phyloP scores from a whole-genome alignment of 2,797 vertebrate species.

The Lutra lutra region DNA sequence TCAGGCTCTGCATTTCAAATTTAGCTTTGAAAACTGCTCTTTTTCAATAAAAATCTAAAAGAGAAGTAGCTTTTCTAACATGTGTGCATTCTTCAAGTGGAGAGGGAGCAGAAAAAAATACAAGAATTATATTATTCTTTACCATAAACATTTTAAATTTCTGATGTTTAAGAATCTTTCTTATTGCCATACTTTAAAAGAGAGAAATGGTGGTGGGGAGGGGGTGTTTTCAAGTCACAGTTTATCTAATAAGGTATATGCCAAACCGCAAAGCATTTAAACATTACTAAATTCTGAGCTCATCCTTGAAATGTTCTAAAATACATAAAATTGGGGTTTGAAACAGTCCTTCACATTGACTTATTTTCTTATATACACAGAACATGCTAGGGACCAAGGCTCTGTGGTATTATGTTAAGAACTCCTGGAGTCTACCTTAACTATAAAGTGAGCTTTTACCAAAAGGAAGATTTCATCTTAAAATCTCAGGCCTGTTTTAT shows the following conservation, averaged over 20 bases:
- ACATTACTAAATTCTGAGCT: constrained; percentile 78
- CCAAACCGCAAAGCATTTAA: constrained; percentile 78
- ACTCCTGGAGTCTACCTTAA: constrained; percentile 84
- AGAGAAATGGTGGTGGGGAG: background rate
- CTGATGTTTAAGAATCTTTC: constrained; percentile 67
- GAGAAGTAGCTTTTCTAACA: constrained; percentile 76
- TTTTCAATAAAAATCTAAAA: constrained; percentile 79
- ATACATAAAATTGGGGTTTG: constrained; percentile 81
- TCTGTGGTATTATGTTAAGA: constrained; percentile 81
- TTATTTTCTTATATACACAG: constrained; percentile 77
- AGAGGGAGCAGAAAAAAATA: constrained; percentile 66
- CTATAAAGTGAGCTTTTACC: constrained; percentile 75
- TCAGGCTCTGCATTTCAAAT: constrained; percentile 77
- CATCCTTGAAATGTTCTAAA: constrained; percentile 78
- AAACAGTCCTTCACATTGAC: constrained; percentile 82
- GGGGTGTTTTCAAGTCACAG: constrained; percentile 80
- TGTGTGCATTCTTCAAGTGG: constrained; percentile 70
- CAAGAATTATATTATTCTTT: constrained; percentile 60
- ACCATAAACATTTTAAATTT: constrained; percentile 54
- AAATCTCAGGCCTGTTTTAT: constrained; percentile 65
- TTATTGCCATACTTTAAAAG: constrained; percentile 31
- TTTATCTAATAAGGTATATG: constrained; percentile 80
- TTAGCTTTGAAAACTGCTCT: constrained; percentile 75
- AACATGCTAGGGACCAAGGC: constrained; percentile 86
- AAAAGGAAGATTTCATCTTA: constrained; percentile 73